These are phyloP conservation scores for Monochamus saltuarius DNA, from an alignment of 1,140 invertebrate species.

Conservation along the genomic window DNA sequence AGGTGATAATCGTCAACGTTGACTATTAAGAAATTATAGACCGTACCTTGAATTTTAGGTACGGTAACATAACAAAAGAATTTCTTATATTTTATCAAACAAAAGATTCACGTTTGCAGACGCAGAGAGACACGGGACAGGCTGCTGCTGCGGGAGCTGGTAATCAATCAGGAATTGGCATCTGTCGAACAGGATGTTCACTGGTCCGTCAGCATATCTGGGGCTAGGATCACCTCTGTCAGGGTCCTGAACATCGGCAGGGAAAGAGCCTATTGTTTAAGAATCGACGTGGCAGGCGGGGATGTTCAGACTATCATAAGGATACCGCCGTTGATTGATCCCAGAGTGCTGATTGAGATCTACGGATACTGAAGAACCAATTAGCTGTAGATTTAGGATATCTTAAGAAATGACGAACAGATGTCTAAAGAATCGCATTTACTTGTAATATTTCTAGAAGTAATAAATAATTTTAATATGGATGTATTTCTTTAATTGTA, in stretches of 20 bases:
- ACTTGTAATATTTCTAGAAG: too few species aligned
- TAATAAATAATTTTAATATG: too few species aligned
- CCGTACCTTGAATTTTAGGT: too few species aligned
- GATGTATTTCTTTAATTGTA: too few species aligned
- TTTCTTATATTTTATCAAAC: too few species aligned
- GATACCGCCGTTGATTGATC: conserved; percentile 26
- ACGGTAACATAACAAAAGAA: too few species aligned
- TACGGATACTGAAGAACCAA: conserved; percentile 15
- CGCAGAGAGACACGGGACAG: conserved; percentile 23
- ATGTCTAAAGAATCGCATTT: too few species aligned
- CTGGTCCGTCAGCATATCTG: conserved; percentile 24
- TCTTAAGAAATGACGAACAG: too few species aligned
- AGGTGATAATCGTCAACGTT: too few species aligned
- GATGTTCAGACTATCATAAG: conserved; percentile 24
- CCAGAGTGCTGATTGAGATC: conserved; percentile 31
- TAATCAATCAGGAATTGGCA: conserved; percentile 25
- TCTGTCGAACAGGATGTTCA: conserved; percentile 24
- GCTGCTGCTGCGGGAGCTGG: conserved; percentile 28
- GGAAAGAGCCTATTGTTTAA: conserved; percentile 28
- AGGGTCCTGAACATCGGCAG: conserved; percentile 30
- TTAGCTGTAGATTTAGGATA: too few species aligned
- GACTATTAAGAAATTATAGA: too few species aligned
- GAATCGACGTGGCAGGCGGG: conserved; percentile 29
- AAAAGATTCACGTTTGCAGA: conserved; percentile 11
- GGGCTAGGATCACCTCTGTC: conserved; percentile 23